A percentile compares a stretch with the other conserved stretches of the same genome.
Conservation (phyloP, 2,888 invertebrate genomes). For the Dicycla oo region DNA sequence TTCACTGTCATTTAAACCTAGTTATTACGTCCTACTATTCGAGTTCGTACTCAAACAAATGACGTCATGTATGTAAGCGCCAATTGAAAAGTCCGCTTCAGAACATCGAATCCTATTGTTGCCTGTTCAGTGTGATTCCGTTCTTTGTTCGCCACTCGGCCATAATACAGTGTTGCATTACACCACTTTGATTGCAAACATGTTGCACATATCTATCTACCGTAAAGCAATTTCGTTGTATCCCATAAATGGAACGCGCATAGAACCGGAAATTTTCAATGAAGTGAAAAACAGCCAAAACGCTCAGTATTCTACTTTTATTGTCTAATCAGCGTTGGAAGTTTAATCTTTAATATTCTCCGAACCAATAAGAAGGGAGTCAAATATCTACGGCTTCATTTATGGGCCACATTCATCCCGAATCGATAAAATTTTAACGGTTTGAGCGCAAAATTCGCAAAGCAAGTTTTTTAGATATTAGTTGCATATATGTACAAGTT, state of each 20-base stretch:
- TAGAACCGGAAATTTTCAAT: conserved; percentile 33
- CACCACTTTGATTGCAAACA: conserved; percentile 36
- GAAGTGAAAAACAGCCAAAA: conserved; percentile 25
- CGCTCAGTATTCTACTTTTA: conserved; percentile 19
- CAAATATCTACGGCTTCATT: conserved; percentile 24
- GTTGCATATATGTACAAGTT: too few relatives aligned
- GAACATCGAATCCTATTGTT: conserved; percentile 38
- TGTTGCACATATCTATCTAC: conserved; percentile 13
- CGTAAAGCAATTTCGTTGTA: conserved; percentile 39
- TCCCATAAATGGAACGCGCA: conserved; percentile 18
- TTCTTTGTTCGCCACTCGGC: conserved; percentile 38
- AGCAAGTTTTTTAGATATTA: conserved; percentile 9
- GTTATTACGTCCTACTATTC: background rate
- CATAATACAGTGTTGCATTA: conserved; percentile 39
- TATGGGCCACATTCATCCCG: conserved; percentile 19
- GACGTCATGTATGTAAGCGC: background rate
- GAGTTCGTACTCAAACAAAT: conserved; percentile 18
- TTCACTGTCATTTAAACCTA: conserved; percentile 1
- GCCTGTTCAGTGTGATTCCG: conserved; percentile 20
- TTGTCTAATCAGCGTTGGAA: conserved; percentile 3
- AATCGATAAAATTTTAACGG: conserved; percentile 18
- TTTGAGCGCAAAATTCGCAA: conserved; percentile 19
- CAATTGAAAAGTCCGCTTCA: conserved; percentile 20
- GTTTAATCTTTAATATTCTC: conserved; percentile 29
- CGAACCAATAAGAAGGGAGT: background rate